Base-by-base conservation (phyloP, 2,888 invertebrate species). In the Chalcosyrphus nemorum region DNA sequence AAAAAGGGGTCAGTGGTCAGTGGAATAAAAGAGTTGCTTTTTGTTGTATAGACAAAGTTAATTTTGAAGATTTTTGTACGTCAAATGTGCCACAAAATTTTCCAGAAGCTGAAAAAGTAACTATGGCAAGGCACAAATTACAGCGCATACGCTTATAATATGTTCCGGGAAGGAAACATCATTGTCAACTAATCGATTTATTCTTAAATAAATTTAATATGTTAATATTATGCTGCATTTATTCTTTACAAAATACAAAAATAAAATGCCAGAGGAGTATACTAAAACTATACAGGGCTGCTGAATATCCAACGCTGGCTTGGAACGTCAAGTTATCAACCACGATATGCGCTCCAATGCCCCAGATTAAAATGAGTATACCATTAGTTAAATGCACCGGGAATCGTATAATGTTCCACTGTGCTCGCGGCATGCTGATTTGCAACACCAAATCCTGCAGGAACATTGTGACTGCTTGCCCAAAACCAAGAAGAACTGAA, bases 301-400 rank as follows among this genome's bases (percentile, higher is more conserved):
- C 89, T 11, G 91, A 89, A 4, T 91, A 86, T 1, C 89, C 89
- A 4, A 90, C 89, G 17, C 89, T 89, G 9, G 91, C 90, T 78
- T 91, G 91, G 86, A 91, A 91, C 1, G 90, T 89, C 66, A 89
- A 91, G 24, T 89, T 86, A n/a, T 87, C 89, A 17, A 91, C 91
- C 47, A 91, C 87, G 86, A 89, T 88, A 74, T 91, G 91, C 41
- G 90, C 90, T 17, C 91, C 86, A 15, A 88, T 86, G 32, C 91
- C 91, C 90, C 90, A 91, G 2, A 90, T 71, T 32, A 91, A 87
- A 68, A 91, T 89, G 27, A 91, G 85, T 2, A 91, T 78, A 15
- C 91, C 90, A 74, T 91, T 91, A n/a, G 90, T 90, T 17, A 90
- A 89, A 84, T 91, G 89, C 4, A 91, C 89, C 0, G 91, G 90